phyloP scores from a whole-genome alignment of 2,888 invertebrate genomes.

The Podotricha telesiphe region DNA sequence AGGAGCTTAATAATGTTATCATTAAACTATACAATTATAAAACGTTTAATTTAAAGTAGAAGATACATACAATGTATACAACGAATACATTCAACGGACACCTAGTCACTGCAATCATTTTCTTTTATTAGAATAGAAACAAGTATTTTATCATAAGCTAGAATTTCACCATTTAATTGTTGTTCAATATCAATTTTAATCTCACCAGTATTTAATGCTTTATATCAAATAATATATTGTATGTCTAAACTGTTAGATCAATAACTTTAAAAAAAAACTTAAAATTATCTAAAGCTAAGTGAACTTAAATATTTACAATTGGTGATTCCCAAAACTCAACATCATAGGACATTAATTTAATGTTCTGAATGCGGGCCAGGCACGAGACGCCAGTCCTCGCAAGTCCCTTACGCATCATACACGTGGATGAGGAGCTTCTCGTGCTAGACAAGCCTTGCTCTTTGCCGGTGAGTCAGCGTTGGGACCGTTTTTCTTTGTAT shows the following conservation, averaged over 20 bases:
- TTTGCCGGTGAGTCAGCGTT: constrained; percentile 88
- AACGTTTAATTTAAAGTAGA: too few relatives aligned
- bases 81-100: not conserved
- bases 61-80: not conserved
- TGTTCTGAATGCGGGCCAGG: constrained; percentile 82
- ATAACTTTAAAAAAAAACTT: not conserved
- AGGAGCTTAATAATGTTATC: too few relatives aligned
- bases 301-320: constrained; percentile 12
- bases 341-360: constrained; percentile 48
- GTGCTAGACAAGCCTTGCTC: constrained; percentile 96
- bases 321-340: constrained; percentile 42
- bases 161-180: not conserved
- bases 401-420: constrained; percentile 90
- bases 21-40: too few relatives aligned
- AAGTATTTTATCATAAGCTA: not conserved
- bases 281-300: not conserved
- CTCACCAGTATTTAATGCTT: not conserved
- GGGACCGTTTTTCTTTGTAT: constrained; percentile 58
- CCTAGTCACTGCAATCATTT: not conserved
- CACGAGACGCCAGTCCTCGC: constrained; percentile 94
- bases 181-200: constrained; percentile 1
- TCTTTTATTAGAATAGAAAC: not conserved
- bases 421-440: constrained; percentile 92
- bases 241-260: not conserved
- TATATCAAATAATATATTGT: not conserved